Evolutionary conservation across 2,888 invertebrate genomes (phyloP), one percentile per base, ranked within the genome.

Genomic region (Oscheius sp.): DNA sequence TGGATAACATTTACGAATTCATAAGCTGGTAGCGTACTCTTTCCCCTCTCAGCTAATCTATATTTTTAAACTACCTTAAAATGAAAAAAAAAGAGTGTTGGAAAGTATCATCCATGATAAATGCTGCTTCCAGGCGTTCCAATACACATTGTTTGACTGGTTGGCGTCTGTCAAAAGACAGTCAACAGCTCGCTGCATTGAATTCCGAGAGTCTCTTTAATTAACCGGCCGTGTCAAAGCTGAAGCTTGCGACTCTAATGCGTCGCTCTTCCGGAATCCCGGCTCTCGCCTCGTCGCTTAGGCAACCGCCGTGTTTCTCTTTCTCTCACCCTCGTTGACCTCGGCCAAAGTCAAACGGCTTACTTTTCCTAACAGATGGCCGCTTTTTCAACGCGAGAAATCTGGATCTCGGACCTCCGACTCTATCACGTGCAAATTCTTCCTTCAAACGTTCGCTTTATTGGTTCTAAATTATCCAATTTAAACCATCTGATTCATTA

Each of bases 201-300:
- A 44, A 44, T 44, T 44, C 30, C 44, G 20, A 41, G 57, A 57
- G 59, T 26, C 30, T 59, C 59, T 59, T 59, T 41, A 59, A 44
- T 59, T 44, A 41, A 41, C 59, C 26, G 38, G 28, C 41, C 20
- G 33, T 33, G 30, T 54, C 54, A 14, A 9, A 41, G 41, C 41
- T 50, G n/a, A n/a, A n/a, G n/a, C n/a, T n/a, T n/a, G n/a, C 54
- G 17, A 17, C 54, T 30, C 54, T 33, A 33, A 54, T 33, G 32
- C 33, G 20, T 26, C 28, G 20, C 36, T 41, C 59, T 41, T 59
- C 59, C 41, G 59, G 41, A 44, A 44, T 44, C 44, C 41, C n/a
- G n/a, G n/a, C n/a, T n/a, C 4, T 49, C 49, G 2, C 20, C 24
- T 24, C 24, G 20, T 49, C 45, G 8, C 51, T 51, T 20, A 30